Evolutionary conservation across 2,113 vertebrate genomes (phyloP), one percentile per base, ranked within the genome.

Genomic region (Merops nubicus): DNA sequence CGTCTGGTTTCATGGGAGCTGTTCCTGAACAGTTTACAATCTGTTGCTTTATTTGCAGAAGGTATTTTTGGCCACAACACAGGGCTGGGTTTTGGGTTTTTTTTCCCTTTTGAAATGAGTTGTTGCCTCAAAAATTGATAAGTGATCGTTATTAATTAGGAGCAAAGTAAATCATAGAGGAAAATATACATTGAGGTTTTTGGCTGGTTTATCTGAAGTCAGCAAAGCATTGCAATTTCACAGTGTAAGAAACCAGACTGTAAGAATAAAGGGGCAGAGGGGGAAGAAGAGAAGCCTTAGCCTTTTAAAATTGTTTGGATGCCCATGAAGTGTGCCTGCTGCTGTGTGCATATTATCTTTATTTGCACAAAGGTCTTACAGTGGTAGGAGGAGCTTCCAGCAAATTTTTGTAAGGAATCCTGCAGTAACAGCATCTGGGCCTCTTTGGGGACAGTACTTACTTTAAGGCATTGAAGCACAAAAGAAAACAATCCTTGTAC

Each of bases 1-100:
- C 0, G 0, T 11, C 0, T 7, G 9, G 6, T 69, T 73, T 60
- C 36, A 26, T 45, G 31, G 45, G 43, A 53, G 40, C 26, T 21
- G 16, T 60, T 76, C 59, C 50, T 81, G 38, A 64, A 59, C 50
- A 70, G 21, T 50, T 69, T 51, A 50, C 48, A 22, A 19, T 59
- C 42, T 29, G 36, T 18, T 45, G 22, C 33, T 67, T 57, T 56
- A 38, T 34, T 62, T 82, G 23, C 47, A 83, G 34, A 53, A 65
- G 26, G 42, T 33, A 57, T 48, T 88, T 68, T 74, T 29, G 48
- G 54, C 48, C 26, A 56, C 65, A 69, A 11, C 62, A 53, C 22
- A 40, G 56, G 17, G 22, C 12, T 80, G 14, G 51, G 11, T 2
- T 25, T n/a, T 13, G n/a, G n/a, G n/a, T 26, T 43, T 31, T 50